Conservation (phyloP, 2,888 invertebrate species). For the Abrostola triplasia region DNA sequence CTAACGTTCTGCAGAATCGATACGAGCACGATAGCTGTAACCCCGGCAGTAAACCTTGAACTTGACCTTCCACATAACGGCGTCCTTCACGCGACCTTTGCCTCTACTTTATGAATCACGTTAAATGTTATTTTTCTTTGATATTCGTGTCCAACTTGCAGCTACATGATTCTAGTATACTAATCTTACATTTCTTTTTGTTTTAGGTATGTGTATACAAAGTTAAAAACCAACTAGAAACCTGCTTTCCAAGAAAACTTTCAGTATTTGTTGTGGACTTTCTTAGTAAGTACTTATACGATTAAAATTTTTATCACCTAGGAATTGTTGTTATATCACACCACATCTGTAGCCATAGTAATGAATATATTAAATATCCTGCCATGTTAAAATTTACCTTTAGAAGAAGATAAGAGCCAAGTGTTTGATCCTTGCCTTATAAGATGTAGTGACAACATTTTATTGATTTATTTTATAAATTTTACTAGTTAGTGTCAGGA, state of each 20-base stretch:
- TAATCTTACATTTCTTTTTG: constrained; percentile 20
- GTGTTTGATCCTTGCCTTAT: constrained; percentile 19
- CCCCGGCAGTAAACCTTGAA: constrained; percentile 51
- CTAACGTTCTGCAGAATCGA: constrained; percentile 41
- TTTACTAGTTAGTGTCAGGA: constrained; percentile 45
- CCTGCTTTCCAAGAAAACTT: background rate
- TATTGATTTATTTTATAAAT: constrained; percentile 21
- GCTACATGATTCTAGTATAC: too few relatives aligned
- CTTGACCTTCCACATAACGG: constrained; percentile 44
- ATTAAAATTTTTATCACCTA: background rate
- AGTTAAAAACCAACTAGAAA: background rate
- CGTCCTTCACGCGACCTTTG: constrained; percentile 55
- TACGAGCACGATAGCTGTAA: constrained; percentile 29
- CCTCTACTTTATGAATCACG: constrained; percentile 18
- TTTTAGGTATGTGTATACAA: constrained; percentile 54
- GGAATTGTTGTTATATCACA: background rate
- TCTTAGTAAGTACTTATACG: background rate
- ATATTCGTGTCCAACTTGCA: background rate
- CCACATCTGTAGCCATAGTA: background rate
- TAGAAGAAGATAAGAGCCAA: constrained; percentile 17
- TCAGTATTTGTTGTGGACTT: background rate
- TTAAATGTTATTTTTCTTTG: constrained; percentile 8
- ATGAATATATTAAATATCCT: background rate
- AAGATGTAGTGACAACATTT: constrained; percentile 15
- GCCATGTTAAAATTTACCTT: constrained; percentile 9